Percentiles rank a stretch among this genome's conserved stretches.
Conservation (phyloP, 2,797 vertebrate genomes). For the Cryptoprocta ferox region DNA sequence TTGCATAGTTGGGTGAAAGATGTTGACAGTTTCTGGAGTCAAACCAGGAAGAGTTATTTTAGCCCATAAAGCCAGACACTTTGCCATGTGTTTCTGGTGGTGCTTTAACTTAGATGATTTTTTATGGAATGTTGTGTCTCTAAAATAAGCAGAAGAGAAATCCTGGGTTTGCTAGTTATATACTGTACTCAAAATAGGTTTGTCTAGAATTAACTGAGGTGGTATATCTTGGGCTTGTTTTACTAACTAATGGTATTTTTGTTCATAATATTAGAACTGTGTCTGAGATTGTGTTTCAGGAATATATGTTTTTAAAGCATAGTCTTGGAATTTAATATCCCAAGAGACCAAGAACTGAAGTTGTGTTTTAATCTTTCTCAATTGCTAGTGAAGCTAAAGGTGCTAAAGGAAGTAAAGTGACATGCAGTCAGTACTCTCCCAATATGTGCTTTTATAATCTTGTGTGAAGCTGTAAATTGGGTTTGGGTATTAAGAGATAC, state of each 20-base stretch:
- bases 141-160: constrained; percentile 31
- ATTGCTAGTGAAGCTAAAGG: constrained; percentile 44
- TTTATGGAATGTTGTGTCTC: constrained; percentile 47
- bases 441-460: constrained; percentile 4
- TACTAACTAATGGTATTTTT: constrained; percentile 59
- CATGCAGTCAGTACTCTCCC: background rate
- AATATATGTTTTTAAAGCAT: constrained; percentile 35
- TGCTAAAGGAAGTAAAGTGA: background rate
- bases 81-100: constrained; percentile 36
- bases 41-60: constrained; percentile 8
- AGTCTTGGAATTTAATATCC: constrained; percentile 22
- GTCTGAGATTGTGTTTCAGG: constrained; percentile 54
- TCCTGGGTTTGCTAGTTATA: background rate
- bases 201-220: constrained; percentile 37
- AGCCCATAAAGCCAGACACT: background rate
- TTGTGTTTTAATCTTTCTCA: constrained; percentile 59
- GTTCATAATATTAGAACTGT: constrained; percentile 31
- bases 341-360: constrained; percentile 41
- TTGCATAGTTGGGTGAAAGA: background rate
- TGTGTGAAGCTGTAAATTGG: background rate
- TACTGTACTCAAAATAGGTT: constrained; percentile 1
- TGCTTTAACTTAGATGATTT: constrained; percentile 41
- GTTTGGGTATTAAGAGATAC: background rate
- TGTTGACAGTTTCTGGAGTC: background rate
- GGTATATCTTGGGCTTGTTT: constrained; percentile 55